Percentiles rank a stretch among this genome's conserved stretches.
Evolutionary conservation across 2,888 invertebrate genomes (phyloP).

Genomic region (Lasius fuliginosus): DNA sequence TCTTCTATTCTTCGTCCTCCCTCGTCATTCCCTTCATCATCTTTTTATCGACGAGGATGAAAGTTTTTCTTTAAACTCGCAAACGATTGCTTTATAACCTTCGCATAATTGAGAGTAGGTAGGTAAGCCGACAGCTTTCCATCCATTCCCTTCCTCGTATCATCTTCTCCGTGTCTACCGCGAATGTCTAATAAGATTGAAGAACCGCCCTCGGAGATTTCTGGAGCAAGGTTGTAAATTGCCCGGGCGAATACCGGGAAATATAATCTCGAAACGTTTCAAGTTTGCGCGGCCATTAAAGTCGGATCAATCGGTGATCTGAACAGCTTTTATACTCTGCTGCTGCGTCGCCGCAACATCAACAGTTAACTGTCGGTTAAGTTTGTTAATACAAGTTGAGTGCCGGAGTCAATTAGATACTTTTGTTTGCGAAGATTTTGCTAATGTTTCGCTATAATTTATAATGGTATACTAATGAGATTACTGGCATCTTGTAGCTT

Average conservation of each 20-base stretch:
- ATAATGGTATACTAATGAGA: slow-evolving; percentile 1
- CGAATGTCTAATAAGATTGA: slow-evolving; percentile 62
- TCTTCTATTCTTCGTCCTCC: neutral
- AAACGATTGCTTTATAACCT: slow-evolving; percentile 6
- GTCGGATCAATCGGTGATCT: slow-evolving; percentile 57
- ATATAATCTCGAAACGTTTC: slow-evolving; percentile 63
- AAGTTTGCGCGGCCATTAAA: slow-evolving; percentile 65
- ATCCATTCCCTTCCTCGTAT: neutral
- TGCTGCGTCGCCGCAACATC: slow-evolving; percentile 42
- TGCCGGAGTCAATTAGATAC: neutral
- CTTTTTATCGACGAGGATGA: neutral
- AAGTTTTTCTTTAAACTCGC: slow-evolving; percentile 35
- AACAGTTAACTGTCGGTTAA: neutral
- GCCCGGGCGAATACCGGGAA: slow-evolving; percentile 51
- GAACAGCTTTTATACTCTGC: slow-evolving; percentile 50
- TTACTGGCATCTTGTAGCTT: neutral
- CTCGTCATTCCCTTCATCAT: neutral
- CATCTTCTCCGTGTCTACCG: neutral
- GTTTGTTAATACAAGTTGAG: slow-evolving; percentile 31
- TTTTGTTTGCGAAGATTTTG: neutral
- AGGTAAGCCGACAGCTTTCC: slow-evolving; percentile 9
- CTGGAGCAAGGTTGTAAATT: slow-evolving; percentile 59
- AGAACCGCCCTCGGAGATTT: slow-evolving; percentile 62
- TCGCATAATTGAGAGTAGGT: slow-evolving; percentile 23
- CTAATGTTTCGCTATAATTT: neutral